These are phyloP conservation scores for Cheilosia grossa DNA, from an alignment of 2,888 invertebrate genomes.

Conservation along the genomic window DNA sequence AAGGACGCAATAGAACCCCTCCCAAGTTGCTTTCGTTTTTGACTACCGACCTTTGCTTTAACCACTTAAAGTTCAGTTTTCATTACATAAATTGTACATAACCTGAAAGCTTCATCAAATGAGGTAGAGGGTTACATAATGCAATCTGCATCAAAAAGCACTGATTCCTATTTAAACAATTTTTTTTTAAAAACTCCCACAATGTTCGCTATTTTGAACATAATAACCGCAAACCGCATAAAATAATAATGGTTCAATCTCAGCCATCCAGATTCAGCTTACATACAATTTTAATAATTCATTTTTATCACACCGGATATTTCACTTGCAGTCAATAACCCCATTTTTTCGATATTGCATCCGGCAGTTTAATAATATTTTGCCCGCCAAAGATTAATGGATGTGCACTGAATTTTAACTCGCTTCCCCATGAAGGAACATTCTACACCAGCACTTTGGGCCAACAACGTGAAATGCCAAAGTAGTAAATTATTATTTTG, in stretches of 20 bases:
- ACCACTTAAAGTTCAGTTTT: no score
- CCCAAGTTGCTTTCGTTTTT: no score
- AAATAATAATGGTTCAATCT: slow-evolving; percentile 28
- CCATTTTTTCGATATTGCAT: slow-evolving; percentile 46
- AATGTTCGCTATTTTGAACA: neutral
- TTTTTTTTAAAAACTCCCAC: neutral
- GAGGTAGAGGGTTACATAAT: no score
- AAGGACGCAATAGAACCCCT: no score
- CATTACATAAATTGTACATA: no score
- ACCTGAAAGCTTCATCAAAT: no score
- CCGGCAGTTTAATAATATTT: slow-evolving; percentile 43
- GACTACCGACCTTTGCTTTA: no score
- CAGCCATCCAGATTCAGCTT: slow-evolving; percentile 20
- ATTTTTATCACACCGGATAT: slow-evolving; percentile 53
- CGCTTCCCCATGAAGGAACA: neutral
- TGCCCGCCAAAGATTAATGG: slow-evolving; percentile 41
- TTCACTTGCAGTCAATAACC: slow-evolving; percentile 58
- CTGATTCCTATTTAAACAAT: neutral
- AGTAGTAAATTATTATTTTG: slow-evolving; percentile 53
- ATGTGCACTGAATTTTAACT: slow-evolving; percentile 46
- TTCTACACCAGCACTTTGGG: neutral
- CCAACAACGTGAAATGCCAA: neutral
- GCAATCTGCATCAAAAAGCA: no score
- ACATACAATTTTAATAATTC: slow-evolving; percentile 44
- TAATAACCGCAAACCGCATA: slow-evolving; percentile 14